A percentile compares a stretch with the other conserved stretches of the same genome.
phyloP scores from a whole-genome alignment of 1,140 invertebrate species.

The Eciton burchellii region DNA sequence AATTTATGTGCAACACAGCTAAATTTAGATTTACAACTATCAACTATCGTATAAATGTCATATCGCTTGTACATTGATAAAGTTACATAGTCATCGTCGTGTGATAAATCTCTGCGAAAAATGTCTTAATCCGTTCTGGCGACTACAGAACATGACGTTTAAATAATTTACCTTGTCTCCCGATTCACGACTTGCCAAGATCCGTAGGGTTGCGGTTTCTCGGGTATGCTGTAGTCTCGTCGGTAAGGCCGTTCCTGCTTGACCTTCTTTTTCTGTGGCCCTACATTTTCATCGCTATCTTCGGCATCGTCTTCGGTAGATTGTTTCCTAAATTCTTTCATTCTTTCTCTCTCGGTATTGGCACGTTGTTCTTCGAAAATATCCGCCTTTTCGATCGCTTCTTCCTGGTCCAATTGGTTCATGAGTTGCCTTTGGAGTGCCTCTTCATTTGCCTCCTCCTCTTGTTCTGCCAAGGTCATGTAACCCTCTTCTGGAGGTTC shows the following conservation, averaged over 20 bases:
- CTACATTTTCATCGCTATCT: slow-evolving; percentile 71
- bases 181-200: slow-evolving; percentile 88
- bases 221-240: slow-evolving; percentile 83
- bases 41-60: background rate
- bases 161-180: slow-evolving; percentile 84
- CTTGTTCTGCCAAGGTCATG: slow-evolving; percentile 88
- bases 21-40: background rate
- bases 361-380: slow-evolving; percentile 83
- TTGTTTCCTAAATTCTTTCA: slow-evolving; percentile 83
- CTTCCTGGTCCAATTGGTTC: slow-evolving; percentile 86
- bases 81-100: background rate
- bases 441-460: slow-evolving; percentile 82
- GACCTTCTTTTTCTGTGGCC: slow-evolving; percentile 71
- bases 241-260: slow-evolving; percentile 84
- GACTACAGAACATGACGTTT: slow-evolving; percentile 11
- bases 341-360: slow-evolving; percentile 82
- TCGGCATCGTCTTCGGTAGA: slow-evolving; percentile 68
- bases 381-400: slow-evolving; percentile 79
- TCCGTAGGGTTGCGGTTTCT: slow-evolving; percentile 88
- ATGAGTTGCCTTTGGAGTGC: slow-evolving; percentile 84
- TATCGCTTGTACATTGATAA: background rate
- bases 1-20: no score
- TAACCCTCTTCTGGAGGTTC: slow-evolving; percentile 89
- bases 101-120: slow-evolving; percentile 29
- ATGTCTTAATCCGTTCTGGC: slow-evolving; percentile 11